Conservation (phyloP, 2,888 invertebrate species). For the Phania funesta region DNA sequence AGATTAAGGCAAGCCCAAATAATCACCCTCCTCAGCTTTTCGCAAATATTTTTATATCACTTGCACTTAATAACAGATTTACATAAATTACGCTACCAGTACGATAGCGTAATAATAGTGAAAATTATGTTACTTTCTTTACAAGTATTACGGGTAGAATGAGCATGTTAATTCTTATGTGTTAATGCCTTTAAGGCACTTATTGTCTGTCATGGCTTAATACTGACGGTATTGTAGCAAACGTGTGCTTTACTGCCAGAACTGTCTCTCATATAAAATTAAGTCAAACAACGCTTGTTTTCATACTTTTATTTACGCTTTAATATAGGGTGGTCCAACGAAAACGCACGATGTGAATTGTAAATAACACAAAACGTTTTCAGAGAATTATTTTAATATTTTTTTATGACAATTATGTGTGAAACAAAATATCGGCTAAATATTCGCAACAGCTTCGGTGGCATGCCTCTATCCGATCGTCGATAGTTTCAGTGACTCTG, state of each 20-base stretch:
- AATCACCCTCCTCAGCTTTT: too few relatives aligned
- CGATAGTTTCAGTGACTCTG: too few relatives aligned
- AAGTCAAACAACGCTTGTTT: slow-evolving; percentile 8
- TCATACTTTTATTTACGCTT: slow-evolving; percentile 37
- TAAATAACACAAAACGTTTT: too few relatives aligned
- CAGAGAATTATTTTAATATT: too few relatives aligned
- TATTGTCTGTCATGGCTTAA: slow-evolving; percentile 9
- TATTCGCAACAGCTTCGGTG: too few relatives aligned
- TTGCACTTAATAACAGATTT: not conserved
- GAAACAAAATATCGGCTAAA: too few relatives aligned
- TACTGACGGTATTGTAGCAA: not conserved
- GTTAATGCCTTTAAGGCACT: slow-evolving; percentile 20
- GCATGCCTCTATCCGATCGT: too few relatives aligned
- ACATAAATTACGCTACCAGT: not conserved
- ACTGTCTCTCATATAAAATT: slow-evolving; percentile 15
- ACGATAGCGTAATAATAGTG: slow-evolving; percentile 21
- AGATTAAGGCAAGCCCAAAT: too few relatives aligned
- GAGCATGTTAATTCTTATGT: slow-evolving; percentile 12
- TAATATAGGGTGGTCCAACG: too few relatives aligned
- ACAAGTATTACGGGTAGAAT: slow-evolving; percentile 26
- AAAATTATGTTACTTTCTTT: slow-evolving; percentile 24
- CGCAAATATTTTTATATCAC: not conserved
- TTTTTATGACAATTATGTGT: too few relatives aligned
- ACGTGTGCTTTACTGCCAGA: not conserved
- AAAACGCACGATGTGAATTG: too few relatives aligned